Conservation (phyloP, 2,888 invertebrate species). For the Orthosia cruda region DNA sequence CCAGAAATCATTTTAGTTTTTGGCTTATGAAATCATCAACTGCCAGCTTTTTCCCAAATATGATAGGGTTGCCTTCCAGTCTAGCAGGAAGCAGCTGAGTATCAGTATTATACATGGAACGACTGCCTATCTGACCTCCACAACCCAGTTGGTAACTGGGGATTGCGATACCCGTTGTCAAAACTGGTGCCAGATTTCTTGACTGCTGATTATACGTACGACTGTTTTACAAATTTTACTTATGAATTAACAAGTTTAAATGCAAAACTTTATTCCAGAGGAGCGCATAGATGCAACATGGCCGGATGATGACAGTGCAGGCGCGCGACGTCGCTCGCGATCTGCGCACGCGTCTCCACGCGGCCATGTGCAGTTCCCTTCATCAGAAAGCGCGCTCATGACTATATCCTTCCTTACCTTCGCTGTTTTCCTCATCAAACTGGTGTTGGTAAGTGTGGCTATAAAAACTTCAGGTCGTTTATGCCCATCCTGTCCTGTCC, state of each 20-base stretch:
- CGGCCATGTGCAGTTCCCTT: conserved; percentile 94
- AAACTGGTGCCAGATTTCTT: no score
- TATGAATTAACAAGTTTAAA: background rate
- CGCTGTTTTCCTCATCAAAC: conserved; percentile 96
- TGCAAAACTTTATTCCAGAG: conserved; percentile 77
- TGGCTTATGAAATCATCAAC: background rate
- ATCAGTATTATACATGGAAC: no score
- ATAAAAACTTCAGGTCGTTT: background rate
- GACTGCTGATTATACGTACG: no score
- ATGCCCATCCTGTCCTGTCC: no score
- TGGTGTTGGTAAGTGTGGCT: conserved; percentile 93
- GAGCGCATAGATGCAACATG: conserved; percentile 88
- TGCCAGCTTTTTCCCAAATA: no score
- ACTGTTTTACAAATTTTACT: no score
- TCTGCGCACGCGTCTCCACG: conserved; percentile 78
- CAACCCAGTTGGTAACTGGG: no score
- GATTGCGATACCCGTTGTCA: no score
- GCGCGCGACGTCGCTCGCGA: conserved; percentile 62
- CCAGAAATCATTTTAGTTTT: background rate
- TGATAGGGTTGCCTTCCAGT: no score
- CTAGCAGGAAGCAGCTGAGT: no score
- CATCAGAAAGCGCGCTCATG: conserved; percentile 95
- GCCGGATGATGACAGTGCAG: conserved; percentile 81
- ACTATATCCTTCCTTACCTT: conserved; percentile 96
- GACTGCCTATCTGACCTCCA: no score